phyloP scores from a whole-genome alignment of 2,113 vertebrate species.

The Orientallactaga bullata region DNA sequence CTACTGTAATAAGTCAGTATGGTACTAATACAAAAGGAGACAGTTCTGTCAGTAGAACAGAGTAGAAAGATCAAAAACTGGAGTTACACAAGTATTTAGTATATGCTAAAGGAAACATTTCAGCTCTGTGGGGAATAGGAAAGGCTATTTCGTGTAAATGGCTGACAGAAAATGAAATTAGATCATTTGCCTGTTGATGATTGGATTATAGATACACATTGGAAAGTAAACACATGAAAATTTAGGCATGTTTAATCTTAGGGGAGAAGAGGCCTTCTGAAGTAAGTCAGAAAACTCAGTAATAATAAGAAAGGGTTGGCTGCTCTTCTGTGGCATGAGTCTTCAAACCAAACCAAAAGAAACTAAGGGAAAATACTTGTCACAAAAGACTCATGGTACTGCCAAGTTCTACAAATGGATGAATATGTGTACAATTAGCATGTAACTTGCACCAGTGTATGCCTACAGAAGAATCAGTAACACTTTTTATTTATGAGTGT shows the following conservation, averaged over 20 bases:
- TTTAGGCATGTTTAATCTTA: conserved; percentile 8
- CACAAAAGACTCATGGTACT: not conserved
- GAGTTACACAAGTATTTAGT: not conserved
- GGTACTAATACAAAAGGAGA: not conserved
- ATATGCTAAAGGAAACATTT: not conserved
- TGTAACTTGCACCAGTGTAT: not conserved
- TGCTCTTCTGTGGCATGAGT: not conserved
- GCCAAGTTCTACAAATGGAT: not conserved
- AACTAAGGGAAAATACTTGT: not conserved
- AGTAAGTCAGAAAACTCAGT: not conserved
- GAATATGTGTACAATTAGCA: too few relatives aligned
- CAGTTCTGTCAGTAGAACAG: not conserved
- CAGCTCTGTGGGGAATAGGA: not conserved
- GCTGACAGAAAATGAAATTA: conserved; percentile 24
- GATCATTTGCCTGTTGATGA: conserved; percentile 1
- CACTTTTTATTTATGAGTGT: too few relatives aligned
- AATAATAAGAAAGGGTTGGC: conserved; percentile 4
- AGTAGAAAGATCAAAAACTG: not conserved
- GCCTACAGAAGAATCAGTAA: too few relatives aligned
- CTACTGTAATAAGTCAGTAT: not conserved
- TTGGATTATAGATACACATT: not conserved
- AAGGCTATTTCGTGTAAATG: conserved; percentile 26
- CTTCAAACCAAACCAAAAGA: conserved; percentile 14
- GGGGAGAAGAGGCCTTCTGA: not conserved
- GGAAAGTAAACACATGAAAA: conserved; percentile 33